Conservation (phyloP, 2,113 vertebrate species). For the pig (Sus scrofa) region DNA sequence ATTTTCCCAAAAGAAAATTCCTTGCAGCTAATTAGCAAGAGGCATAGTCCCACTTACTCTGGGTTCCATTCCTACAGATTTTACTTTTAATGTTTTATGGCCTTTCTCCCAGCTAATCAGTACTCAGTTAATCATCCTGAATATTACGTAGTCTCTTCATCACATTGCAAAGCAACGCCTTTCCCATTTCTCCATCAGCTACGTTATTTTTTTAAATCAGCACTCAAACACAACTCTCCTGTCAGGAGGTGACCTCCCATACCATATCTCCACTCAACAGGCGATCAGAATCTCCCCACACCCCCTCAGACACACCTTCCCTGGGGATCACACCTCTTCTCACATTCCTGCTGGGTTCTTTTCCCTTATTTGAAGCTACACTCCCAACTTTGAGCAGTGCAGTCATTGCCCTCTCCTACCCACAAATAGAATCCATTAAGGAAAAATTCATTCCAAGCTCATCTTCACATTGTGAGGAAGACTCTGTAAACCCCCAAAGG, state of each 20-base stretch:
- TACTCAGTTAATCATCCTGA: neutral
- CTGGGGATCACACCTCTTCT: neutral
- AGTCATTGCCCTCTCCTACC: slow-evolving; percentile 62
- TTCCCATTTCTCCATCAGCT: slow-evolving; percentile 45
- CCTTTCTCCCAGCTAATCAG: neutral
- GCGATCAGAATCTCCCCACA: slow-evolving; percentile 60
- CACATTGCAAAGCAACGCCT: neutral
- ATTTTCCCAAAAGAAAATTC: slow-evolving; percentile 35
- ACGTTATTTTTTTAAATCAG: slow-evolving; percentile 57
- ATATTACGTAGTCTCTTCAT: neutral
- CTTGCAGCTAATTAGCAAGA: slow-evolving; percentile 7
- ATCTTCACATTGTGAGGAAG: slow-evolving; percentile 61
- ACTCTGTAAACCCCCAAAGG: slow-evolving; percentile 73
- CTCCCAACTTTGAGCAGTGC: slow-evolving; percentile 2
- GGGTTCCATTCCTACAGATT: neutral
- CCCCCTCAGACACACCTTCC: slow-evolving; percentile 59
- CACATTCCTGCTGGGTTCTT: slow-evolving; percentile 66
- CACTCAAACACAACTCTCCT: neutral
- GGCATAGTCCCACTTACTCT: neutral
- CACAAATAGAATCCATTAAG: slow-evolving; percentile 83
- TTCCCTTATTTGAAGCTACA: slow-evolving; percentile 78
- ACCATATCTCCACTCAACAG: slow-evolving; percentile 72
- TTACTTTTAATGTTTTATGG: neutral
- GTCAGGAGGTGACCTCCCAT: slow-evolving; percentile 69
- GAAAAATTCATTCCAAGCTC: slow-evolving; percentile 78